phyloP scores from a whole-genome alignment of 2,888 invertebrate genomes.

The Spodoptera picta region DNA sequence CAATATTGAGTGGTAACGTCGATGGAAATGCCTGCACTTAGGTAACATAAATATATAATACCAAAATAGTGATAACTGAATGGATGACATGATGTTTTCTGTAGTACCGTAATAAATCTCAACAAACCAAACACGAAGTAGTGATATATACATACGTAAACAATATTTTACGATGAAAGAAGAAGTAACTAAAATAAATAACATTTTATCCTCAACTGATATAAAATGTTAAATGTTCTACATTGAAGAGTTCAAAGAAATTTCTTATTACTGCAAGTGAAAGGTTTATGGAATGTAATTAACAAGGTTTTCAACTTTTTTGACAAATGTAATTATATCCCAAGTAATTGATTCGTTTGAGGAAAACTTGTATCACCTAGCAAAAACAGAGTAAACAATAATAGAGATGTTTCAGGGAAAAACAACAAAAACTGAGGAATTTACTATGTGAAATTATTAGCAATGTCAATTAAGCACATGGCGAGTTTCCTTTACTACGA shows the following conservation, averaged over 20 bases:
- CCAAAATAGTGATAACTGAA: too few species aligned
- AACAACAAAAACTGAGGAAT: not conserved
- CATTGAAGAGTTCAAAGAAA: conserved; percentile 28
- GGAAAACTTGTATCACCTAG: conserved; percentile 3
- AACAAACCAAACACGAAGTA: too few species aligned
- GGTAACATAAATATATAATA: too few species aligned
- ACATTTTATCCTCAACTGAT: too few species aligned
- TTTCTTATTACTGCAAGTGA: conserved; percentile 41
- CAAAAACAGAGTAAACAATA: not conserved
- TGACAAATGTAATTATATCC: conserved; percentile 17
- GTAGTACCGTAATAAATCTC: too few species aligned
- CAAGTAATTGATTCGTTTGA: conserved; percentile 3
- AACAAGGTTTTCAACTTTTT: conserved; percentile 30
- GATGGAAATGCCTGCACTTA: not conserved
- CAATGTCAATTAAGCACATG: conserved; percentile 21
- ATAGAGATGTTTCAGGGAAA: not conserved
- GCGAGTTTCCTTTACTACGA: conserved; percentile 17
- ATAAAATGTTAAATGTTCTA: conserved; percentile 19
- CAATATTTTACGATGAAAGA: too few species aligned
- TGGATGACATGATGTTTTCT: too few species aligned
- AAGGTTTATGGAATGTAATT: conserved; percentile 42
- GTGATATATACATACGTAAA: too few species aligned
- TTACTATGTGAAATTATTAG: conserved; percentile 15
- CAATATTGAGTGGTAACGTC: conserved; percentile 14
- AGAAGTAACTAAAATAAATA: too few species aligned